phyloP scores from a whole-genome alignment of 2,797 vertebrate genomes.

The Macropodus opercularis region DNA sequence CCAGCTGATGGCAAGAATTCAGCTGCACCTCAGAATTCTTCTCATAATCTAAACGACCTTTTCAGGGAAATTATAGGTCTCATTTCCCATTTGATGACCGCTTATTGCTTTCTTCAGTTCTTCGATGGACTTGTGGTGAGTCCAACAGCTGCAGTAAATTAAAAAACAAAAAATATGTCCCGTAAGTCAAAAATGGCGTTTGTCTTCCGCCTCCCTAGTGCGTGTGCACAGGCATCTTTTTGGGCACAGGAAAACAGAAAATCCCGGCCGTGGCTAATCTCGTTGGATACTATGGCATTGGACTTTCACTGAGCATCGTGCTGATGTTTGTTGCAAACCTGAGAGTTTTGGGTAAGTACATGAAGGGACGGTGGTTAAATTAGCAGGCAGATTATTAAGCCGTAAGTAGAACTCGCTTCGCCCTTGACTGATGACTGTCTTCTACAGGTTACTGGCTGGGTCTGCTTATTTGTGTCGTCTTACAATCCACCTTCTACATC shows the following conservation, averaged over 20 bases:
- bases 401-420: background rate
- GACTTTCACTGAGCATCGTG: conserved; percentile 84
- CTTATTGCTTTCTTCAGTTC: conserved; percentile 85
- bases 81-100: conserved; percentile 82
- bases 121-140: conserved; percentile 87
- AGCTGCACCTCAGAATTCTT: background rate
- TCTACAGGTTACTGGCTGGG: conserved; percentile 90
- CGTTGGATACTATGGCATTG: conserved; percentile 87
- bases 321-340: conserved; percentile 87
- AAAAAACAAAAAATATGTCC: background rate
- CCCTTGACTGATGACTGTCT: conserved; percentile 4
- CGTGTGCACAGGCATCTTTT: conserved; percentile 86
- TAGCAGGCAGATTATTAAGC: background rate
- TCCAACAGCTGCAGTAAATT: background rate
- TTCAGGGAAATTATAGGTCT: conserved; percentile 84
- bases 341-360: conserved; percentile 84
- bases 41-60: background rate
- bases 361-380: background rate
- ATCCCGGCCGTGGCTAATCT: conserved; percentile 89
- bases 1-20: background rate
- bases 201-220: conserved; percentile 71
- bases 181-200: background rate
- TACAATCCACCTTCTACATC: conserved; percentile 85
- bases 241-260: conserved; percentile 91
- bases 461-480: conserved; percentile 80